These are phyloP conservation scores for Emesis russula DNA, from an alignment of 2,888 invertebrate genomes.

Conservation along the genomic window DNA sequence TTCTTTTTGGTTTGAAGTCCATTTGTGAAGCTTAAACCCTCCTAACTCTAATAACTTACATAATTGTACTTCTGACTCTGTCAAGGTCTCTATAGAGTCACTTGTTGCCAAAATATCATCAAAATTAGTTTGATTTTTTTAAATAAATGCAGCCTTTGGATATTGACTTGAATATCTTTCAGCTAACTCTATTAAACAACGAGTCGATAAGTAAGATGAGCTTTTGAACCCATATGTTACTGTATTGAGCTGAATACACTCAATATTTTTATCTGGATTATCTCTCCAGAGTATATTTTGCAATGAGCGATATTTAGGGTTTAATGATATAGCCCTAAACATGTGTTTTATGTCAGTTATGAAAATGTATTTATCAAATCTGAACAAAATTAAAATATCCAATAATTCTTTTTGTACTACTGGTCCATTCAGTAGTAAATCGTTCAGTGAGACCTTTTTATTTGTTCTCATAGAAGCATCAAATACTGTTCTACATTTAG, in stretches of 20 bases:
- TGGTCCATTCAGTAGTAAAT: no score
- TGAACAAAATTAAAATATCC: no score
- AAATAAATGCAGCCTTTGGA: constrained; percentile 59
- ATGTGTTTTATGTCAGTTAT: constrained; percentile 72
- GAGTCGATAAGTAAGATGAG: constrained; percentile 68
- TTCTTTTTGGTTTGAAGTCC: not conserved
- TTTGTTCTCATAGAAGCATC: no score
- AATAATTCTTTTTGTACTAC: no score
- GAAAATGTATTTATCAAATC: no score
- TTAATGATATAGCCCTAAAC: constrained; percentile 62
- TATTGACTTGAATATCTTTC: constrained; percentile 19
- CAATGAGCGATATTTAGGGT: constrained; percentile 49
- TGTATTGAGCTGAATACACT: constrained; percentile 70
- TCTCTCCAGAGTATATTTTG: constrained; percentile 81
- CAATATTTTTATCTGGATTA: constrained; percentile 41
- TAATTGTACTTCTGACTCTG: constrained; percentile 51
- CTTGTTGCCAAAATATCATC: constrained; percentile 59
- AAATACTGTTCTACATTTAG: no score
- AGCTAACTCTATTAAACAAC: constrained; percentile 63
- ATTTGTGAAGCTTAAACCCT: constrained; percentile 50
- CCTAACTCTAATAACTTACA: constrained; percentile 42
- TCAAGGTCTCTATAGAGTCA: constrained; percentile 25
- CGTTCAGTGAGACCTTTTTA: no score
- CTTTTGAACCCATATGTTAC: constrained; percentile 79
- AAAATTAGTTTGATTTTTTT: constrained; percentile 53